These are phyloP conservation scores for Agrochola circellaris DNA, from an alignment of 2,888 invertebrate genomes.

Conservation along the genomic window DNA sequence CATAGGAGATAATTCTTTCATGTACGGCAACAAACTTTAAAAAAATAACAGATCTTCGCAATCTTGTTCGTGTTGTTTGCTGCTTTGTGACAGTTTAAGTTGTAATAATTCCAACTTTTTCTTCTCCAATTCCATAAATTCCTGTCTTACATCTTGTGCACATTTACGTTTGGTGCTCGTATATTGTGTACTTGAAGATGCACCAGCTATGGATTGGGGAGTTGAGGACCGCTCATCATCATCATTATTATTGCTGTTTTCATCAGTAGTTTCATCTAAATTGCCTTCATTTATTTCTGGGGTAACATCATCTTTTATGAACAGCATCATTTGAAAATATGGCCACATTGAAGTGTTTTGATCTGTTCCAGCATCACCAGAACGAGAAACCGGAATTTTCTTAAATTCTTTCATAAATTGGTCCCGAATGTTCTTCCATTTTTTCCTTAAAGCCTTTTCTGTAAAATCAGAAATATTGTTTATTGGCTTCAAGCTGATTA, in stretches of 20 bases:
- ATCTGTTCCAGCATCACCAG: conserved; percentile 61
- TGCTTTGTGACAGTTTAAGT: conserved; percentile 67
- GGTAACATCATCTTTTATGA: conserved; percentile 58
- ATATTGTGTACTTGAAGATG: conserved; percentile 65
- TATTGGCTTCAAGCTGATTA: no score
- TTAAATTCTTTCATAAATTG: conserved; percentile 6
- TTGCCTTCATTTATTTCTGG: conserved; percentile 13
- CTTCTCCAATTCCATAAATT: conserved; percentile 68
- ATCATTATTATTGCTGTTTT: neutral
- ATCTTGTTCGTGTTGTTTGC: conserved; percentile 60
- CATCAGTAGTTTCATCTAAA: neutral
- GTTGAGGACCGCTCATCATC: neutral
- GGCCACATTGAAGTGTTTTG: conserved; percentile 58
- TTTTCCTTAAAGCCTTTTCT: conserved; percentile 21
- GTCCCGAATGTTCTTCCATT: conserved; percentile 9
- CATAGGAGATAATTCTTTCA: conserved; percentile 67
- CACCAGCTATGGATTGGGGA: conserved; percentile 32
- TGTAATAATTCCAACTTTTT: conserved; percentile 68
- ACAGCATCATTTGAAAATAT: conserved; percentile 63
- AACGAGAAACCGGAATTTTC: conserved; percentile 24
- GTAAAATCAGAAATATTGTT: conserved; percentile 7
- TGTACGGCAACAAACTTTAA: conserved; percentile 66
- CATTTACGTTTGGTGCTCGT: conserved; percentile 66
- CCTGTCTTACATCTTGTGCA: conserved; percentile 66
- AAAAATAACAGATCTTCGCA: conserved; percentile 66